A percentile compares a stretch with the other conserved stretches of the same genome.
These are phyloP conservation scores for Epirrhoe tristata DNA, from an alignment of 2,888 invertebrate species.

Conservation along the genomic window DNA sequence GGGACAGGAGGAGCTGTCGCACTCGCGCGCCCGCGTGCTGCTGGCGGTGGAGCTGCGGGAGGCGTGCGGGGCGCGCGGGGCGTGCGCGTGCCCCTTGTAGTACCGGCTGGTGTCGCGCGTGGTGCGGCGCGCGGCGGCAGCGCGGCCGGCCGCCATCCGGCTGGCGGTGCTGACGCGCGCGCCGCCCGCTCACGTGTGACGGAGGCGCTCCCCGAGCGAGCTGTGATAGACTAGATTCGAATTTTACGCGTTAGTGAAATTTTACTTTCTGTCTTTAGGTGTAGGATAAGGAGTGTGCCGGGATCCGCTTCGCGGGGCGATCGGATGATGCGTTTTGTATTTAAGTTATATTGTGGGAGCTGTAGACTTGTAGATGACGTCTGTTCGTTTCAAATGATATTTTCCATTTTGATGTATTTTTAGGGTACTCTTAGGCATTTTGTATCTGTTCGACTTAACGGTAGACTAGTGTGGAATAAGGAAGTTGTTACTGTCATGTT, in stretches of 20 bases:
- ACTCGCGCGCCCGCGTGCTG: slow-evolving; percentile 67
- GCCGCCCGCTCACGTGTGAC: slow-evolving; percentile 56
- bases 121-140: slow-evolving; percentile 64
- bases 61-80: slow-evolving; percentile 58
- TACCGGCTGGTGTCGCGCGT: slow-evolving; percentile 81
- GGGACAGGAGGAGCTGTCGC: slow-evolving; percentile 42
- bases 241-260: slow-evolving; percentile 66
- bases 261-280: slow-evolving; percentile 68
- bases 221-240: slow-evolving; percentile 82
- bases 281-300: slow-evolving; percentile 68
- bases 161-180: slow-evolving; percentile 42
- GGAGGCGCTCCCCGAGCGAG: slow-evolving; percentile 71
- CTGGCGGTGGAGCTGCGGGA: slow-evolving; percentile 74
- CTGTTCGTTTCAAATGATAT: slow-evolving; percentile 71
- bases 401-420: slow-evolving; percentile 82
- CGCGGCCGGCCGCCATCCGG: slow-evolving; percentile 40
- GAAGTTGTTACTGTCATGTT: slow-evolving; percentile 69
- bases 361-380: slow-evolving; percentile 75
- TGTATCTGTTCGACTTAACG: slow-evolving; percentile 74
- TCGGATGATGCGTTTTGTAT: slow-evolving; percentile 56
- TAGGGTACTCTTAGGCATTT: slow-evolving; percentile 80
- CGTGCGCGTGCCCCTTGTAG: slow-evolving; percentile 74
- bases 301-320: slow-evolving; percentile 57
- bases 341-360: slow-evolving; percentile 75
- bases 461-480: slow-evolving; percentile 63